These are phyloP conservation scores for Limnephilus marmoratus DNA, from an alignment of 2,888 invertebrate genomes.

Conservation along the genomic window DNA sequence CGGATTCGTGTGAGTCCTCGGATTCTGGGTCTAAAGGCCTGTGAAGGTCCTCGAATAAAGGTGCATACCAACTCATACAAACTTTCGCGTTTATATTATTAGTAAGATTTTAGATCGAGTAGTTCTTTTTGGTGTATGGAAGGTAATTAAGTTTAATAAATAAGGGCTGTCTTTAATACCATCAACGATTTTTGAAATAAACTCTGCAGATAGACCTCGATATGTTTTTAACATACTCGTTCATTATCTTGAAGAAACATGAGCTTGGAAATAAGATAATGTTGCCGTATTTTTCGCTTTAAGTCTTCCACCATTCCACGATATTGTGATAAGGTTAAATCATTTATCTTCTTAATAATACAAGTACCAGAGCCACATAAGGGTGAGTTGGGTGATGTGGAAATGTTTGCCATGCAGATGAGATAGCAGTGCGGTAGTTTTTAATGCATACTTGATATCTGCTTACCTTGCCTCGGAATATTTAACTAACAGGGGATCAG, in stretches of 20 bases:
- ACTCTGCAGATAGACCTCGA: no score
- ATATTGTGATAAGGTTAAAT: slow-evolving; percentile 52
- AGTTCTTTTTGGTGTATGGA: no score
- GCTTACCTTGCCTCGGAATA: slow-evolving; percentile 57
- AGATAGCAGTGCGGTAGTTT: slow-evolving; percentile 64
- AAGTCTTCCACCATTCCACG: slow-evolving; percentile 20
- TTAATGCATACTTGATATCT: slow-evolving; percentile 64
- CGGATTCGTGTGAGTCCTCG: no score
- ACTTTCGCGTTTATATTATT: no score
- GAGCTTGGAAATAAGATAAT: slow-evolving; percentile 36
- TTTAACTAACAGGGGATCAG: slow-evolving; percentile 56
- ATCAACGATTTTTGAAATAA: no score
- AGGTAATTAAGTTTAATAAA: no score
- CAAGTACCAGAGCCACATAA: slow-evolving; percentile 37
- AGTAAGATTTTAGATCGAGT: no score
- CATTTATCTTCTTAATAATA: slow-evolving; percentile 52
- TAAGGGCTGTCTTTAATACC: no score
- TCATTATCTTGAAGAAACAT: slow-evolving; percentile 22
- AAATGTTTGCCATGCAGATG: slow-evolving; percentile 63
- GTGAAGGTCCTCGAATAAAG: no score
- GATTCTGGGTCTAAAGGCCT: no score
- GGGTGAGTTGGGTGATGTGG: slow-evolving; percentile 49
- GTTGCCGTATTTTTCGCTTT: slow-evolving; percentile 34
- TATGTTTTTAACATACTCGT: background rate
- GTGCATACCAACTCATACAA: no score